Percentiles rank a stretch among this genome's conserved stretches.
Conservation (phyloP, 2,797 vertebrate species). For the Neosilurus mollespiculum region DNA sequence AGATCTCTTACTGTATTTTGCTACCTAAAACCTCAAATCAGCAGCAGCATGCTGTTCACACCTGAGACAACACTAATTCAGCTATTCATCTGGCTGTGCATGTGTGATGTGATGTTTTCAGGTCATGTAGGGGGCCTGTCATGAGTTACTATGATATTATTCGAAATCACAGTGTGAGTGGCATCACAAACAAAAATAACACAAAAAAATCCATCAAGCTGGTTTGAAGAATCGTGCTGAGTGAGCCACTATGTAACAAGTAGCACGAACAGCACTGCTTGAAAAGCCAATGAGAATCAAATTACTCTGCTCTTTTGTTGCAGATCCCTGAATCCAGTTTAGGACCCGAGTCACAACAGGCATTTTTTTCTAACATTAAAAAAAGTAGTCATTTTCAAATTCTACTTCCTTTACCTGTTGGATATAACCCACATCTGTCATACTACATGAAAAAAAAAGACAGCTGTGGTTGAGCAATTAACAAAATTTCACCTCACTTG, state of each 20-base stretch:
- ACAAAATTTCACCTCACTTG: too few species aligned
- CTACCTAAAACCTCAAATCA: not conserved
- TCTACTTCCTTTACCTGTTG: too few species aligned
- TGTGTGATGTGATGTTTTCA: not conserved
- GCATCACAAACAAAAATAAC: not conserved
- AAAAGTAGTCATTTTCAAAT: too few species aligned
- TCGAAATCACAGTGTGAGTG: not conserved
- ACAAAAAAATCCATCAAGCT: not conserved
- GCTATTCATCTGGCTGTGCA: not conserved
- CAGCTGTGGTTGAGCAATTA: too few species aligned
- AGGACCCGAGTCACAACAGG: too few species aligned
- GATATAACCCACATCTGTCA: too few species aligned
- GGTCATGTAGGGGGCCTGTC: not conserved
- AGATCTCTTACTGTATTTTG: not conserved
- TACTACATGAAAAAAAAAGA: too few species aligned
- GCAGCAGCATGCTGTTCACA: not conserved
- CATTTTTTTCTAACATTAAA: too few species aligned
- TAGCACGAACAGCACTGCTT: not conserved
- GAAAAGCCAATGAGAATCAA: not conserved
- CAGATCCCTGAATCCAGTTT: not conserved
- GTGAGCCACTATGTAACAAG: not conserved
- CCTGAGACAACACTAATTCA: not conserved
- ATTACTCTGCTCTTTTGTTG: not conserved
- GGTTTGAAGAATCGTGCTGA: not conserved
- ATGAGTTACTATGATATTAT: not conserved